Conservation (phyloP, 2,888 invertebrate genomes). For the Eugnorisma glareosa region DNA sequence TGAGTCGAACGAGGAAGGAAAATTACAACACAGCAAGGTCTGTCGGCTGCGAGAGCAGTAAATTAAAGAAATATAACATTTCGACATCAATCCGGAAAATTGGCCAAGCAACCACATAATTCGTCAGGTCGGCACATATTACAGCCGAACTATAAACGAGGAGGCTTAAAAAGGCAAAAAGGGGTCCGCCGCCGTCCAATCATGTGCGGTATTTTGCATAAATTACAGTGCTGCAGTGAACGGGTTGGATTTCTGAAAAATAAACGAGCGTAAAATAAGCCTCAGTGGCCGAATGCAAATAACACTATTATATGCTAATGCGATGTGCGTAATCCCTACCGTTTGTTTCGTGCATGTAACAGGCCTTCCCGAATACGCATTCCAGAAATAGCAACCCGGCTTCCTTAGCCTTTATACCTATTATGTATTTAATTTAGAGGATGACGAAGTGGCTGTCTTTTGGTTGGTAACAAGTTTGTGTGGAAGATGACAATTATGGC, state of each 20-base stretch:
- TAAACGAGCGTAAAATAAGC: slow-evolving; percentile 85
- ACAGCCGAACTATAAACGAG: slow-evolving; percentile 75
- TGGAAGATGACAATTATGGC: not conserved
- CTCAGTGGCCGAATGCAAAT: slow-evolving; percentile 85
- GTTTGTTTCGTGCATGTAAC: slow-evolving; percentile 80
- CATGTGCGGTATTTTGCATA: slow-evolving; percentile 87
- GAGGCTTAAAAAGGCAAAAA: slow-evolving; percentile 75
- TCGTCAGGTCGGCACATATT: slow-evolving; percentile 71
- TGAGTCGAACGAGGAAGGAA: slow-evolving; percentile 49
- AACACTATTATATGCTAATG: slow-evolving; percentile 89
- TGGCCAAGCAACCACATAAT: slow-evolving; percentile 68
- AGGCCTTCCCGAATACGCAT: slow-evolving; percentile 79
- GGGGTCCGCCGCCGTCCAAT: slow-evolving; percentile 80
- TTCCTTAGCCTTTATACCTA: slow-evolving; percentile 69
- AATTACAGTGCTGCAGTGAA: slow-evolving; percentile 83
- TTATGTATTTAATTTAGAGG: slow-evolving; percentile 52
- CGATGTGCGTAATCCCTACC: slow-evolving; percentile 84
- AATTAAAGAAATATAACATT: slow-evolving; percentile 47
- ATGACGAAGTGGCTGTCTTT: slow-evolving; percentile 40
- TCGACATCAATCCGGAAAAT: slow-evolving; percentile 52
- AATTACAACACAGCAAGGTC: slow-evolving; percentile 29
- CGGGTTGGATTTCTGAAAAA: slow-evolving; percentile 86
- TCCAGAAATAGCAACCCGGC: slow-evolving; percentile 76
- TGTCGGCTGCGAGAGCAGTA: slow-evolving; percentile 24
- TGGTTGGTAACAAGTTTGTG: slow-evolving; percentile 7